Evolutionary conservation across 2,797 vertebrate species (phyloP), one percentile per base, ranked within the genome.

Genomic region (Arremon brunneinucha): DNA sequence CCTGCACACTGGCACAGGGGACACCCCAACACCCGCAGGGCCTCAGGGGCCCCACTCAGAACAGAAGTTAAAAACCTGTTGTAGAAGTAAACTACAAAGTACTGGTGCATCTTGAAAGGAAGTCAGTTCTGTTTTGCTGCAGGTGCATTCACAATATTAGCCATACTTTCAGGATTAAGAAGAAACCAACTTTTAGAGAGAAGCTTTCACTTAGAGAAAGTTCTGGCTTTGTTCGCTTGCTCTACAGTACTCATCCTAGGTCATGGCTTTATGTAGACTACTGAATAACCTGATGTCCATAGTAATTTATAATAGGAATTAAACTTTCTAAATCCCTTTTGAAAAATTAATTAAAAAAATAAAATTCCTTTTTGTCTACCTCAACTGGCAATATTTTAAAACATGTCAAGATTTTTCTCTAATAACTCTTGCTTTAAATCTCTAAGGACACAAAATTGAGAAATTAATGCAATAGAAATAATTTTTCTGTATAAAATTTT

Each of bases 21-120:
- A 7, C 26, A 39, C 50, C 72, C 11, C 76, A 41, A 16, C 0
- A 20, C 32, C 32, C 16, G 4, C 1, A 1, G 6, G 34, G 10
- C 34, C 35, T 32, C 64, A 30, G n/a, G 13, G 56, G 12, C 41
- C 32, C 64, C 39, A 11, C 60, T 41, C 49, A 71, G 44, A 78
- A 37, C 28, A 34, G 3, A 49, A 83, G 43, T 26, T n/a, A 50
- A 7, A 4, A 56, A 43, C 12, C 6, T 37, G 2, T 1, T 7
- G 12, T 34, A 71, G 27, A 77, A 63, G 24, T 24, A 28, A 43
- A 52, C 28, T 2, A 32, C 13, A 14, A 53, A 34, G 14, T 12
- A 32, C 4, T n/a, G 12, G 3, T 26, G 43, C 30, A 32, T 5
- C 62, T 28, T 55, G n/a, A 86, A 81, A 91, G 30, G 53, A 68